phyloP scores from a whole-genome alignment of 2,888 invertebrate species.

The Drosophila pseudotakahashii region DNA sequence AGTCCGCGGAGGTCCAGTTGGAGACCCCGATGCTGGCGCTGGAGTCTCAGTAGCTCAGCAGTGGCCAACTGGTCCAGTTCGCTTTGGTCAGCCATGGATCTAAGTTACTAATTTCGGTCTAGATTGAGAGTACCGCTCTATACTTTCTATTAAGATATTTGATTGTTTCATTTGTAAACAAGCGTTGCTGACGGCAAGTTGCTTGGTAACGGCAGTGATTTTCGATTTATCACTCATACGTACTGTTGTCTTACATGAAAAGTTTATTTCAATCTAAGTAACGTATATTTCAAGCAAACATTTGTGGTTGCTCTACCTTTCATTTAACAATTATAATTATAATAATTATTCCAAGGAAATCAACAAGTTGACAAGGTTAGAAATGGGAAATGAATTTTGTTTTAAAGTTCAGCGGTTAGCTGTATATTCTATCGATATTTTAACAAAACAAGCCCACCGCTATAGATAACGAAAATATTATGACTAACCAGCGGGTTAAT shows the following conservation, averaged over 20 bases:
- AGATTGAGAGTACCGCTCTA: background rate
- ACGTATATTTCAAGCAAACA: too few species aligned
- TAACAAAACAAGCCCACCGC: background rate
- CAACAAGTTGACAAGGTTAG: too few species aligned
- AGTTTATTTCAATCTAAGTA: too few species aligned
- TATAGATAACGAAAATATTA: slow-evolving; percentile 4
- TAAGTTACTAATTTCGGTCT: background rate
- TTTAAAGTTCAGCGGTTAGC: background rate
- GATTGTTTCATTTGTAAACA: slow-evolving; percentile 24
- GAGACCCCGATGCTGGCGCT: slow-evolving; percentile 86
- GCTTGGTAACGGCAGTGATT: slow-evolving; percentile 15
- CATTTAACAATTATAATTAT: too few species aligned
- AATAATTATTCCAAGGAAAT: too few species aligned
- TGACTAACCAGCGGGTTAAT: slow-evolving; percentile 9
- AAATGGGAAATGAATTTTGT: too few species aligned
- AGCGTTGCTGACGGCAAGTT: slow-evolving; percentile 1
- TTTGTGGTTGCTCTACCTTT: too few species aligned
- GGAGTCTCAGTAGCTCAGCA: slow-evolving; percentile 90
- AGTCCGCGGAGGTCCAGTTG: slow-evolving; percentile 79
- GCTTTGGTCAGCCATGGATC: slow-evolving; percentile 86
- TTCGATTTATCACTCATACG: too few species aligned
- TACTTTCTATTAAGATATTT: background rate
- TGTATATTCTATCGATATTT: slow-evolving; percentile 4
- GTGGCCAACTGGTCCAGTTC: slow-evolving; percentile 92
- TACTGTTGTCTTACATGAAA: too few species aligned